Base-by-base conservation (phyloP, 2,113 vertebrate genomes). In the Ictalurus punctatus region DNA sequence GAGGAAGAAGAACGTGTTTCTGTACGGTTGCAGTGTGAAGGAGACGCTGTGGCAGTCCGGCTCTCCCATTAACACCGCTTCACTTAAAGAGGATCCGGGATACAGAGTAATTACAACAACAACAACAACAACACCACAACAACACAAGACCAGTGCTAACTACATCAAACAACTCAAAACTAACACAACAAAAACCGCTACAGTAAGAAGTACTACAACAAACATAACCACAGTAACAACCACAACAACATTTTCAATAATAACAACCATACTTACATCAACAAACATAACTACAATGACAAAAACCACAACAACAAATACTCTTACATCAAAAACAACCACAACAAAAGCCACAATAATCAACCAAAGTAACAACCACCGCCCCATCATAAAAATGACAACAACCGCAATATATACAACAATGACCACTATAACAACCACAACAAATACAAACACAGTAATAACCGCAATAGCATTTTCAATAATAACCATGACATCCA, bases 11-110 rank as follows among this genome's bases (percentile, higher is more conserved):
- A 98, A 99, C 0, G 95, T 97, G 0, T 99, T 99, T 84, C 94
- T 99, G 74, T 99, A 99, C 2, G 98, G 98, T 84, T 99, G 98
- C 90, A 98, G 98, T 88, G 89, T 97, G 54, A 97, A 98, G 90
- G 98, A 98, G 94, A 98, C 98, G 0, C 90, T 99, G 34, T 98
- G 97, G 97, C 97, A 98, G 92, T 97, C 97, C 25, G 96, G 94
- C 5, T 95, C 95, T 23, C 2, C 91, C 0, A 92, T 96, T 52
- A 94, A 96, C 89, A 94, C 96, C 0, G 54, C 93, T 0, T 86
- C 93, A 21, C 61, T 97, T 65, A 93, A 93, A 27, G 97, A 99
- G 88, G 96, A 98, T 87, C 95, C 97, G 83, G 95, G 97, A 89
- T 98, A 99, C 90, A 94, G 97, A 93, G 98, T 98, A 93, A 3